Evolutionary conservation across 2,113 vertebrate species (phyloP).

Genomic region (Puffinus mauretanicus): DNA sequence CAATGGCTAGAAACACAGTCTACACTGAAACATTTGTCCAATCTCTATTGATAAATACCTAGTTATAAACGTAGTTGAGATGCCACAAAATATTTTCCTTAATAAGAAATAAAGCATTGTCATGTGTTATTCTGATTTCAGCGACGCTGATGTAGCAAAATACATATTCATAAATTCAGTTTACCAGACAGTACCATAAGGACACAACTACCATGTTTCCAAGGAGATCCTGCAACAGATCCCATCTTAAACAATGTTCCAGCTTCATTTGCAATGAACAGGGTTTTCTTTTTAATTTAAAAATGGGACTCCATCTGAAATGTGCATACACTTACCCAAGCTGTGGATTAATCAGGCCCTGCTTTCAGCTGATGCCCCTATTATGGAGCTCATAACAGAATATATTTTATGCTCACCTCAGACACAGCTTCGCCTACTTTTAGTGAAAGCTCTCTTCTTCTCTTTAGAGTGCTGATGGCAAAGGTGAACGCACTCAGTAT

Average conservation of each 20-base stretch:
- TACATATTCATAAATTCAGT: background rate
- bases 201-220: background rate
- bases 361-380: background rate
- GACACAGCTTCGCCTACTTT: background rate
- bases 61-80: background rate
- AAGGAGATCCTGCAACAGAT: background rate
- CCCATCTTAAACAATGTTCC: background rate
- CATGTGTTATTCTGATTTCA: background rate
- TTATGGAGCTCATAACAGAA: background rate
- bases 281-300: background rate
- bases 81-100: background rate
- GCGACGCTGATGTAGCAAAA: background rate
- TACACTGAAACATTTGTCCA: background rate
- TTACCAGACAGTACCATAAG: background rate
- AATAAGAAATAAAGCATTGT: background rate
- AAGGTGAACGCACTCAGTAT: background rate
- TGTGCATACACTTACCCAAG: background rate
- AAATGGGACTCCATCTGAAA: background rate
- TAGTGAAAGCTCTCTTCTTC: background rate
- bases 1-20: background rate
- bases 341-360: background rate
- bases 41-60: background rate
- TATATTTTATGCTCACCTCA: background rate
- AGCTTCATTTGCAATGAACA: background rate
- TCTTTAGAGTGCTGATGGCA: background rate